Evolutionary conservation across 2,113 vertebrate species (phyloP), one percentile per base, ranked within the genome.

Genomic region (Forbesichthys papilliferus): DNA sequence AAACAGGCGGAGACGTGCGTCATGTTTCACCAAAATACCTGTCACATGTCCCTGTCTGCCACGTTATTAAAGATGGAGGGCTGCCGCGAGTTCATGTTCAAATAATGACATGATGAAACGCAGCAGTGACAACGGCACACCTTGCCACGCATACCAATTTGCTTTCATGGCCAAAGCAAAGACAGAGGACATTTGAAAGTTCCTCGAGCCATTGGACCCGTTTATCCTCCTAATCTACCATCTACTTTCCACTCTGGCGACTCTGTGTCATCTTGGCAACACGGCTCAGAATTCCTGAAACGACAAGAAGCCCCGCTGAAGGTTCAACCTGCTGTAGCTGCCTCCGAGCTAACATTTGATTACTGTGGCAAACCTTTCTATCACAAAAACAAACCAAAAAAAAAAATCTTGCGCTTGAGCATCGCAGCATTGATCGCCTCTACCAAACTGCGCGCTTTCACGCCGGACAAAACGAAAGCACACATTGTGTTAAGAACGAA

Each of bases 101-200:
- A 79, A 85, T 86, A 86, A 83, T 86, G 87, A 74, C 69, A 36
- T 86, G 90, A 89, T 90, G 83, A 91, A 88, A 87, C 76, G 75
- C 73, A 71, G 73, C 47, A 65, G 75, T 74, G 69, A 72, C 71
- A 14, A 77, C 76, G 76, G 67, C 61, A 76, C 63, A 78, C 83
- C 85, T 86, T 90, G 71, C 82, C 69, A 83, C 84, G 85, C 81
- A 86, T 86, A 86, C 72, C 74, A 87, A 77, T 58, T 64, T 34
- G 65, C 88, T 89, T 27, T 91, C 87, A 88, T 80, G 80, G 75
- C 68, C 76, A 78, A 85, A 88, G 86, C 81, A 36, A 83, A 80
- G 81, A 84, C 73, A 73, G 71, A n/a, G 78, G 69, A 80, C 82
- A 81, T 87, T 84, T 83, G 83, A 90, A 85, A 66, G 67, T 79